Conservation (phyloP, 1,140 invertebrate species). For the Oppia nitens region DNA sequence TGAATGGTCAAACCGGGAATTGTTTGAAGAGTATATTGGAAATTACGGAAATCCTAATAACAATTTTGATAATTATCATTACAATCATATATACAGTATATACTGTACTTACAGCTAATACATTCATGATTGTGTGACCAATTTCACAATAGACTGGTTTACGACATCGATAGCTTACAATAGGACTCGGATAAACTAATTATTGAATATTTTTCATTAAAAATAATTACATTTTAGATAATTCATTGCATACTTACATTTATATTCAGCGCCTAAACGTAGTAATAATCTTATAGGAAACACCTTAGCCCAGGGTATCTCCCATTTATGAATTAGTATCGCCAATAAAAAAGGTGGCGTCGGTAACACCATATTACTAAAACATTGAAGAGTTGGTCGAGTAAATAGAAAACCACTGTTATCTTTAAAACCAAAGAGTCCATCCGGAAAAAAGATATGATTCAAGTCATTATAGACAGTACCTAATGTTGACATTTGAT, state of each 20-base stretch:
- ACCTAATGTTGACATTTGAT: constrained; percentile 39
- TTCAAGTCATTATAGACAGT: constrained; percentile 52
- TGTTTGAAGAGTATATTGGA: constrained; percentile 58
- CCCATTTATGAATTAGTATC: constrained; percentile 65
- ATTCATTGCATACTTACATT: constrained; percentile 35
- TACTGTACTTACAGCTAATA: constrained; percentile 43
- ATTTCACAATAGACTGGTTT: constrained; percentile 72
- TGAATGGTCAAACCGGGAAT: constrained; percentile 61
- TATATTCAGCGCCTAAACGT: constrained; percentile 63
- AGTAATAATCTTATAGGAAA: constrained; percentile 59
- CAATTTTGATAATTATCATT: constrained; percentile 14
- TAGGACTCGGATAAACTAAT: constrained; percentile 63
- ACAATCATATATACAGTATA: neutral
- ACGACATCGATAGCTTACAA: constrained; percentile 58
- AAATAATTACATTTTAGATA: no score
- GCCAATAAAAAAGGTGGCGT: constrained; percentile 58
- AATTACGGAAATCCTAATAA: constrained; percentile 60
- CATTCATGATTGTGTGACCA: constrained; percentile 75
- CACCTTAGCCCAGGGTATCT: constrained; percentile 69
- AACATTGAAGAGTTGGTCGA: constrained; percentile 60
- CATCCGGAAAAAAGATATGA: constrained; percentile 40
- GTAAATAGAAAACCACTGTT: constrained; percentile 71
- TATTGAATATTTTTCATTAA: no score
- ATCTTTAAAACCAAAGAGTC: constrained; percentile 55
- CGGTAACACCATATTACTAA: constrained; percentile 56